These are phyloP conservation scores for Eurypyga helias DNA, from an alignment of 2,113 vertebrate genomes.

Conservation along the genomic window DNA sequence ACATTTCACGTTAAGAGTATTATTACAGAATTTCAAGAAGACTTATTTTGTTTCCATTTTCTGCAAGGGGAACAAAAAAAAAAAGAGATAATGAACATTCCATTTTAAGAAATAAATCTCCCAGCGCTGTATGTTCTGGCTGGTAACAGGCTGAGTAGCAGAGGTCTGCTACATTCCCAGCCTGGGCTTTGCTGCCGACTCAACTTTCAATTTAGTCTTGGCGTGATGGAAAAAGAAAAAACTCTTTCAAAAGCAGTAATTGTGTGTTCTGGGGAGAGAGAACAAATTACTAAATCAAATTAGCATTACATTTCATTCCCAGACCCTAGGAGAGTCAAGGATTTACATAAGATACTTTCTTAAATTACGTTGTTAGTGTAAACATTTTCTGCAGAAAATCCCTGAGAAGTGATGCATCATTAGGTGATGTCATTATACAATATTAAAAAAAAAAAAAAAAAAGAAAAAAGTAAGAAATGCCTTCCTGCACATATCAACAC, in stretches of 20 bases:
- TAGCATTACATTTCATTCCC: constrained; percentile 65
- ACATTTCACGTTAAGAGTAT: constrained; percentile 4
- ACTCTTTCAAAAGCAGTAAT: constrained; percentile 50
- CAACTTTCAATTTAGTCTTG: constrained; percentile 47
- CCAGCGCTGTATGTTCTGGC: not conserved
- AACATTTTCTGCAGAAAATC: constrained; percentile 43
- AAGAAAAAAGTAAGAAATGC: not conserved
- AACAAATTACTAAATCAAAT: constrained; percentile 71
- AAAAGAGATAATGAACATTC: not conserved
- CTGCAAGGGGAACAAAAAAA: not conserved
- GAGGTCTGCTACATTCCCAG: constrained; percentile 10
- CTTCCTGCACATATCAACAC: not conserved
- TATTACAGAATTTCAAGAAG: not conserved
- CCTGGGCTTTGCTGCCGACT: constrained; percentile 10
- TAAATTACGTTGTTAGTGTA: constrained; percentile 42
- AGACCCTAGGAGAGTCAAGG: constrained; percentile 36
- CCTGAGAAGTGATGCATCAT: not conserved
- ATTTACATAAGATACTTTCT: constrained; percentile 62
- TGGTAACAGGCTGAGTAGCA: not conserved
- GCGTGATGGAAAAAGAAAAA: constrained; percentile 33
- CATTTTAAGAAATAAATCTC: not conserved
- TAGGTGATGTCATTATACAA: not conserved
- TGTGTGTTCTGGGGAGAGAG: constrained; percentile 45
- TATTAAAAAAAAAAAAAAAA: not conserved
- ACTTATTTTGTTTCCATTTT: not conserved